These are phyloP conservation scores for Myrmecophaga tridactyla DNA, from an alignment of 2,113 vertebrate genomes.

Conservation along the genomic window DNA sequence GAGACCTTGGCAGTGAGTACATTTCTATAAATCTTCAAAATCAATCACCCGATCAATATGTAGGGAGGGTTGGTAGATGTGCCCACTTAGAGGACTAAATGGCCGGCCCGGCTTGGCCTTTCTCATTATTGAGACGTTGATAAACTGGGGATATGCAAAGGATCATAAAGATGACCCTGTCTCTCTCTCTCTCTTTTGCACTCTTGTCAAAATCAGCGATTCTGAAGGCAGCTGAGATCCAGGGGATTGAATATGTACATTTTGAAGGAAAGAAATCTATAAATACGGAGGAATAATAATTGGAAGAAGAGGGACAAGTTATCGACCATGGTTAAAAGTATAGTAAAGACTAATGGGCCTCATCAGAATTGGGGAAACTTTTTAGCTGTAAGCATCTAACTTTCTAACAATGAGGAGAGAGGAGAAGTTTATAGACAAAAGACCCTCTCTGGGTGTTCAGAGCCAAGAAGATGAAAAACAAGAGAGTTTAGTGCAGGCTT, in stretches of 20 bases:
- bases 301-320: constrained; percentile 37
- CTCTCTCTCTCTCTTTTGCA: constrained; percentile 16
- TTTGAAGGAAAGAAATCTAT: constrained; percentile 53
- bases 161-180: constrained; percentile 9
- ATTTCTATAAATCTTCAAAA: constrained; percentile 76
- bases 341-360: background rate
- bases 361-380: background rate
- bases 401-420: background rate
- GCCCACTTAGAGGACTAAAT: constrained; percentile 52
- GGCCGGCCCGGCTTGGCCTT: constrained; percentile 10
- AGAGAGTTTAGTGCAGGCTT: background rate
- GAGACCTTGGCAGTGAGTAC: constrained; percentile 67
- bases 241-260: constrained; percentile 48
- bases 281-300: constrained; percentile 33
- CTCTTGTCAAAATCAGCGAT: constrained; percentile 4
- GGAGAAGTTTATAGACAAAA: background rate
- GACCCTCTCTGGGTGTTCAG: background rate
- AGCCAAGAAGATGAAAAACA: background rate
- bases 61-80: constrained; percentile 37
- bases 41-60: constrained; percentile 67
- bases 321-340: constrained; percentile 28
- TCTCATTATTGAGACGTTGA: constrained; percentile 50
- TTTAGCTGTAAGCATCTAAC: background rate
- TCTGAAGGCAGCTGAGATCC: background rate
- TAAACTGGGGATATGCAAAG: constrained; percentile 19